Conservation (phyloP, 2,113 vertebrate species). For the Sylvia atricapilla region DNA sequence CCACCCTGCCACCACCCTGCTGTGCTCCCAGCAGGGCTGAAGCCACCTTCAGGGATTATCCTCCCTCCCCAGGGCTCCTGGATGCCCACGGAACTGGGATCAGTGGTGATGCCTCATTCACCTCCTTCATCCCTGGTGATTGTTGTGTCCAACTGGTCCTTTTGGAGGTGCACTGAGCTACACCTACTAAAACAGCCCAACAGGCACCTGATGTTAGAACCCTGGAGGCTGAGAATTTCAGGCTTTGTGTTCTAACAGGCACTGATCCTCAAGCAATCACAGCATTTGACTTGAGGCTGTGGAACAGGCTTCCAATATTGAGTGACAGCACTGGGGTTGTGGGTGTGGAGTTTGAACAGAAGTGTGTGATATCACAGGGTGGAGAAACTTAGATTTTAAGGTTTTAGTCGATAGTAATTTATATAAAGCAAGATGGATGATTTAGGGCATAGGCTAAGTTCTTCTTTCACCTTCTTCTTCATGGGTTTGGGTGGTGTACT, state of each 20-base stretch:
- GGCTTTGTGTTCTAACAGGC: not conserved
- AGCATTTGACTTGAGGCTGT: not conserved
- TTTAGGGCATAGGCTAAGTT: not conserved
- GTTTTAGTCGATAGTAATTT: not conserved
- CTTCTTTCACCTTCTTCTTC: not conserved
- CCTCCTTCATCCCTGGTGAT: not conserved
- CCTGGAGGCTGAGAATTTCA: not conserved
- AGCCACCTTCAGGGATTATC: rapidly evolving
- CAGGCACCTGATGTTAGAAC: not conserved
- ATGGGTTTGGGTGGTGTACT: not conserved
- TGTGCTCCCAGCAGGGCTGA: not conserved
- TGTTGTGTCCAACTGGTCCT: not conserved
- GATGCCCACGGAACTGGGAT: not conserved
- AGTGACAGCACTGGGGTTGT: not conserved
- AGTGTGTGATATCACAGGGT: not conserved
- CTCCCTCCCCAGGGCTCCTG: not conserved
- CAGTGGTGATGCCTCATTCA: not conserved
- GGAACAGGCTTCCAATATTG: not conserved
- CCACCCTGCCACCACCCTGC: not conserved
- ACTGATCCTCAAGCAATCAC: not conserved
- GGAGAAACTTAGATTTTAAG: not conserved
- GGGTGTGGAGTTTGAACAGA: not conserved
- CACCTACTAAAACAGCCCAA: not conserved
- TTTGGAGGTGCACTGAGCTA: not conserved
- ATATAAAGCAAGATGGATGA: not conserved